phyloP scores from a whole-genome alignment of 1,140 invertebrate species.

The Episyrphus balteatus region DNA sequence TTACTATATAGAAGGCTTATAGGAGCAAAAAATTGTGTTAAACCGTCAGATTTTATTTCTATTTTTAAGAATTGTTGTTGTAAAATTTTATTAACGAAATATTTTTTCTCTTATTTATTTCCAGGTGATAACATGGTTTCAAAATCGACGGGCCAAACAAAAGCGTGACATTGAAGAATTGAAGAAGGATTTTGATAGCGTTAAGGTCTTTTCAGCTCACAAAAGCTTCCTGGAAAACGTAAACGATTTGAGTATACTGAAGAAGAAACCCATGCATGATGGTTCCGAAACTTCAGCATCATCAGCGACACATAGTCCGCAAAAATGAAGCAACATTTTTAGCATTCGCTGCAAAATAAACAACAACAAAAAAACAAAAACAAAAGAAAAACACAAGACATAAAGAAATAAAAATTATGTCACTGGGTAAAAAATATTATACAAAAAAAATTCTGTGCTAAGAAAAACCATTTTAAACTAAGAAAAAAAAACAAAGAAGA shows the following conservation, averaged over 20 bases:
- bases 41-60: no score
- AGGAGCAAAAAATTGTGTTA: no score
- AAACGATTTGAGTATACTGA: constrained; percentile 74
- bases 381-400: neutral
- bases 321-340: no score
- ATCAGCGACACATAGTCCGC: neutral
- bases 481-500: no score
- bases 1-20: no score
- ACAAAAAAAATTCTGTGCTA: no score
- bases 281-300: neutral
- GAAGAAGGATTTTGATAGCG: constrained; percentile 92
- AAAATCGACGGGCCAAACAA: constrained; percentile 90
- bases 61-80: no score
- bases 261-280: constrained; percentile 63
- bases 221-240: constrained; percentile 84
- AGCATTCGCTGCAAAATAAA: neutral
- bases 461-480: no score
- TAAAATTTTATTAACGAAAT: no score
- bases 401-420: no score
- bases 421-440: no score
- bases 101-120: neutral
- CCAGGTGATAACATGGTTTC: constrained; percentile 92
- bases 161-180: constrained; percentile 96
- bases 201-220: constrained; percentile 69
- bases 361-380: neutral